These are phyloP conservation scores for Listronotus bonariensis DNA, from an alignment of 1,140 invertebrate species.

Conservation along the genomic window DNA sequence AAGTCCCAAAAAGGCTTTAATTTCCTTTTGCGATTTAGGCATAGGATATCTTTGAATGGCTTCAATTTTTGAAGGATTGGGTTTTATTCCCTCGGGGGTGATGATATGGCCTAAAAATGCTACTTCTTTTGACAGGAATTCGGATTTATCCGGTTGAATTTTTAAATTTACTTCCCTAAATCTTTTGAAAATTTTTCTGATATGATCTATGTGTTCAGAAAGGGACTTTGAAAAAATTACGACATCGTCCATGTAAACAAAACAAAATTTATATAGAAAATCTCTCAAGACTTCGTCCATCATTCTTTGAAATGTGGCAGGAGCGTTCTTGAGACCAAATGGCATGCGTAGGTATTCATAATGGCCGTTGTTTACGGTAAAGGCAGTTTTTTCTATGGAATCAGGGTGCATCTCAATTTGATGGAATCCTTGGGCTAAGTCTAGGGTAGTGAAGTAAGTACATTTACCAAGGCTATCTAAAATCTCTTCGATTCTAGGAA, in stretches of 20 bases:
- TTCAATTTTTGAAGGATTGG: constrained; percentile 27
- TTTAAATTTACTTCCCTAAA: constrained; percentile 43
- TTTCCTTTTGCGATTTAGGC: constrained; percentile 19
- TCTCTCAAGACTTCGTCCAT: constrained; percentile 52
- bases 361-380: constrained; percentile 50
- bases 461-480: constrained; percentile 56
- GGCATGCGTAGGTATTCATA: constrained; percentile 55
- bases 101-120: constrained; percentile 24
- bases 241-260: constrained; percentile 53
- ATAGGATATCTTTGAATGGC: constrained; percentile 24
- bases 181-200: constrained; percentile 36
- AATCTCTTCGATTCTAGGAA: constrained; percentile 61
- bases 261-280: constrained; percentile 37
- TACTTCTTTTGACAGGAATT: constrained; percentile 24
- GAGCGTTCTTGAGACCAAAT: constrained; percentile 55
- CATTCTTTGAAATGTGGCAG: constrained; percentile 56
- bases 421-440: constrained; percentile 58
- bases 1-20: constrained; percentile 38
- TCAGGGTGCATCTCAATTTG: constrained; percentile 56
- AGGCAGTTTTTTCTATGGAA: constrained; percentile 57
- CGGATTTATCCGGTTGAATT: constrained; percentile 34
- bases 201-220: constrained; percentile 41
- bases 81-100: constrained; percentile 20
- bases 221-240: constrained; percentile 36
- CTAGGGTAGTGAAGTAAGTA: constrained; percentile 58